A percentile compares a stretch with the other conserved stretches of the same genome.
phyloP scores from a whole-genome alignment of 2,113 vertebrate genomes.

The Bubo bubo region DNA sequence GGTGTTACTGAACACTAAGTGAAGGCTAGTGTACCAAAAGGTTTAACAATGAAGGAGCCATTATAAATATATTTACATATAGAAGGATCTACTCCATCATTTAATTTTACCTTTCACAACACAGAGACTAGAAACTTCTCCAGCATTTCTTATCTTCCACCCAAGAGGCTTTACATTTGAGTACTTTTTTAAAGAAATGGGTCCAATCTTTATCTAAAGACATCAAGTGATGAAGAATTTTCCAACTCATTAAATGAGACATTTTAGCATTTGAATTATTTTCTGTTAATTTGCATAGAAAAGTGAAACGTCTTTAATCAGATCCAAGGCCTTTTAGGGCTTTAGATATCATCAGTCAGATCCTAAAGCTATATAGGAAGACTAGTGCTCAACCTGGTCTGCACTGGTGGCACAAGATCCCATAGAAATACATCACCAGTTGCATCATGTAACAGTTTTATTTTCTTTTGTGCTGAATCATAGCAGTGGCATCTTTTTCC shows the following conservation, averaged over 20 bases:
- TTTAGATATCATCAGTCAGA: not conserved
- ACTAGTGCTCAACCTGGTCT: not conserved
- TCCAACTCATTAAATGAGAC: not conserved
- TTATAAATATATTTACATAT: not conserved
- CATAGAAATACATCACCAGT: not conserved
- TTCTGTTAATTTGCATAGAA: not conserved
- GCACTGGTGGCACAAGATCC: not conserved
- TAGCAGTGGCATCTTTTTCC: not conserved
- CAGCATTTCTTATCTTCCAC: not conserved
- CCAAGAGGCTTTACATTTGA: not conserved
- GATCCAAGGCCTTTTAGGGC: not conserved
- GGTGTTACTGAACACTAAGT: not conserved
- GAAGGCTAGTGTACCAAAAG: not conserved
- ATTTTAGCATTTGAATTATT: not conserved
- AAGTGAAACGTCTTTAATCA: not conserved
- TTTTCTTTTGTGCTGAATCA: not conserved
- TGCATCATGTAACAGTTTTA: not conserved
- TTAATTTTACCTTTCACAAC: not conserved
- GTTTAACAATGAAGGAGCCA: not conserved
- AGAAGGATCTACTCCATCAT: not conserved
- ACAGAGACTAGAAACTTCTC: not conserved
- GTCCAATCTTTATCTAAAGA: not conserved
- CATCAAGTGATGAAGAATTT: not conserved
- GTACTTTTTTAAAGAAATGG: not conserved
- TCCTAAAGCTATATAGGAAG: not conserved